These are phyloP conservation scores for Pituophis catenifer DNA, from an alignment of 2,113 vertebrate genomes.

Conservation along the genomic window DNA sequence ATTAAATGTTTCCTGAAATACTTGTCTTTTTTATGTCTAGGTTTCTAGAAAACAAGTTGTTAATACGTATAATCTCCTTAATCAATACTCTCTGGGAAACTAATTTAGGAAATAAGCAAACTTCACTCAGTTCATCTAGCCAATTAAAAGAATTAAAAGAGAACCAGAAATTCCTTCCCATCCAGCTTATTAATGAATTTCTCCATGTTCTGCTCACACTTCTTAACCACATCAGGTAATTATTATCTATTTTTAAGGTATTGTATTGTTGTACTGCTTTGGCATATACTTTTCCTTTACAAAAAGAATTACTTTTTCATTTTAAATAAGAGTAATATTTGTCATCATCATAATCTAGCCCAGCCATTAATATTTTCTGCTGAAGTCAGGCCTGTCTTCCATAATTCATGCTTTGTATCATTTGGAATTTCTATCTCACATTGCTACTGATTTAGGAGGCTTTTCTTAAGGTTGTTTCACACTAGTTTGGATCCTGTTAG, in stretches of 20 bases:
- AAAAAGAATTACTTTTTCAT: not conserved
- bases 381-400: not conserved
- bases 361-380: not conserved
- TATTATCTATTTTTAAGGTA: not conserved
- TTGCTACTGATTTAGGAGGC: not conserved
- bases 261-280: not conserved
- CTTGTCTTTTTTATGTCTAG: slow-evolving; percentile 57
- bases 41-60: slow-evolving; percentile 75
- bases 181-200: slow-evolving; percentile 84
- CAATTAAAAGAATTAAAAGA: slow-evolving; percentile 31
- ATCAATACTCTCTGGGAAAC: slow-evolving; percentile 84
- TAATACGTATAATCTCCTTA: slow-evolving; percentile 76
- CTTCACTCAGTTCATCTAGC: not conserved
- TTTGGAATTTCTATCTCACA: not conserved
- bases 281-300: not conserved
- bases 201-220: slow-evolving; percentile 71
- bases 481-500: not conserved
- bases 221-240: slow-evolving; percentile 79
- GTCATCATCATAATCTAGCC: not conserved
- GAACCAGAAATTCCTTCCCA: slow-evolving; percentile 78
- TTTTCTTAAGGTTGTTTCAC: not conserved
- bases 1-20: not conserved
- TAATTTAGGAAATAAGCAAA: slow-evolving; percentile 76
- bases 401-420: not conserved
- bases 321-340: not conserved